phyloP scores from a whole-genome alignment of 2,888 invertebrate genomes.

The Platycheirus albimanus region DNA sequence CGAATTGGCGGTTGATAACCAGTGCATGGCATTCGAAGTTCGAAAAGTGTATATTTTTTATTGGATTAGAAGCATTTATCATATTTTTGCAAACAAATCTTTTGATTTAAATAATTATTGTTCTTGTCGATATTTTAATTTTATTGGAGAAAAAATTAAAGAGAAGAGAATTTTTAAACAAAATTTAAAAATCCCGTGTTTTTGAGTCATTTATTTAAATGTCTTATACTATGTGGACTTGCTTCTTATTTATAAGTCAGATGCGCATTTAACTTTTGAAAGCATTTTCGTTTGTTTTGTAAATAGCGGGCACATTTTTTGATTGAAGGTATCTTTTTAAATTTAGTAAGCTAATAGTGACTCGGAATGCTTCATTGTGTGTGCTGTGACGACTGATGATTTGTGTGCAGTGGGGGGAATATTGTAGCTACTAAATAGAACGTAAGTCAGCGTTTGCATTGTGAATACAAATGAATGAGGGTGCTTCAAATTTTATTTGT shows the following conservation, averaged over 20 bases:
- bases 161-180: slow-evolving; percentile 15
- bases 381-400: no score
- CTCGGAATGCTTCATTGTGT: no score
- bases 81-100: slow-evolving; percentile 14
- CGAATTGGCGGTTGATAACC: slow-evolving; percentile 4
- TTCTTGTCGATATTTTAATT: slow-evolving; percentile 24
- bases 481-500: no score
- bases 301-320: slow-evolving; percentile 9
- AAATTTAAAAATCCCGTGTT: neutral
- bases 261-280: slow-evolving; percentile 33
- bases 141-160: slow-evolving; percentile 52
- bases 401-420: no score
- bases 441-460: no score
- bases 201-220: neutral
- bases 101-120: slow-evolving; percentile 12
- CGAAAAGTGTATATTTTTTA: slow-evolving; percentile 53
- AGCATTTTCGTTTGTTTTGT: slow-evolving; percentile 6
- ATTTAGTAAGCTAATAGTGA: no score
- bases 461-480: no score
- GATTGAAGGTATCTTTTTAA: no score
- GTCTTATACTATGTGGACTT: neutral
- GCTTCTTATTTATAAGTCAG: neutral
- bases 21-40: slow-evolving; percentile 24
- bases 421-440: no score
- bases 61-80: slow-evolving; percentile 51